Conservation (phyloP, 2,797 vertebrate genomes). For the Pseudomugil tenellus region DNA sequence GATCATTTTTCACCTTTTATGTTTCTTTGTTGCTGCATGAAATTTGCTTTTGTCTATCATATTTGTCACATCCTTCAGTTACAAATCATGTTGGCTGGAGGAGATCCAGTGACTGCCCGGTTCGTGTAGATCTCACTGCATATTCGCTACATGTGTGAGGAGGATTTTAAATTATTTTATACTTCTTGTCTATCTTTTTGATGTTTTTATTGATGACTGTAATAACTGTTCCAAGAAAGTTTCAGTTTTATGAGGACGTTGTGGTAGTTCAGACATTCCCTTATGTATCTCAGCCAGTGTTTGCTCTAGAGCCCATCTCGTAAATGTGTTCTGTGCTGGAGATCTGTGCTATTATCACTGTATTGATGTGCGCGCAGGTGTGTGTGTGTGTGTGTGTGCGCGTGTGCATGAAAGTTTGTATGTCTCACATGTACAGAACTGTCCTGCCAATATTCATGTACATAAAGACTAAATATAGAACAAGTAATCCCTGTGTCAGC, state of each 20-base stretch:
- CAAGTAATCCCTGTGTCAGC: constrained; percentile 86
- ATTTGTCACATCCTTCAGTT: constrained; percentile 55
- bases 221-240: constrained; percentile 78
- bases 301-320: constrained; percentile 85
- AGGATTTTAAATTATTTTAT: constrained; percentile 99
- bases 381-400: constrained; percentile 20
- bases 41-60: constrained; percentile 60
- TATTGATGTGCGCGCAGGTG: constrained; percentile 78
- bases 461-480: constrained; percentile 98
- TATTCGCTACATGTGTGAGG: constrained; percentile 85
- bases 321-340: constrained; percentile 91
- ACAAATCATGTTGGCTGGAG: constrained; percentile 39
- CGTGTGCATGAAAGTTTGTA: constrained; percentile 1
- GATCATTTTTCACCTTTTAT: constrained; percentile 65
- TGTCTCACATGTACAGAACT: constrained; percentile 96
- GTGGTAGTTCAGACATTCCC: constrained; percentile 86
- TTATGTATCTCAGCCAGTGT: constrained; percentile 85
- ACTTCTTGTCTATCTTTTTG: constrained; percentile 82
- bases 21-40: constrained; percentile 76
- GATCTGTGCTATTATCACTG: constrained; percentile 89
- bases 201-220: constrained; percentile 84
- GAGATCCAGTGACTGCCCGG: constrained; percentile 66
- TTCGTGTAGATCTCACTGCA: constrained; percentile 78
- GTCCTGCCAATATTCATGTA: constrained; percentile 96
- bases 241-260: constrained; percentile 86